Evolutionary conservation across 2,888 invertebrate species (phyloP).

Genomic region (Hypolimnas misippus): DNA sequence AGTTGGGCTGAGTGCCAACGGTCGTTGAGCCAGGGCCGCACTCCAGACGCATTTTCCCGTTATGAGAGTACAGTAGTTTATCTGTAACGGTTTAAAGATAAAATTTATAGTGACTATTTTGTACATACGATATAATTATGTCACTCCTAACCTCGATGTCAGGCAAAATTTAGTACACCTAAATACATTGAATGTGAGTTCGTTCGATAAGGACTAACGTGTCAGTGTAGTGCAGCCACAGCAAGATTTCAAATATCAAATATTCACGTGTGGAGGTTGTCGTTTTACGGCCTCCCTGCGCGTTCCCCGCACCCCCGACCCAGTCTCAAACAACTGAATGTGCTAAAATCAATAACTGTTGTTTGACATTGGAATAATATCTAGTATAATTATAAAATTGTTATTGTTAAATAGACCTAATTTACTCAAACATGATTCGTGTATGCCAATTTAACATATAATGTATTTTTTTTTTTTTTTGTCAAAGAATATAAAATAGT

Average conservation of each 20-base stretch:
- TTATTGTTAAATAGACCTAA: slow-evolving; percentile 19
- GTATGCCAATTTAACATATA: background rate
- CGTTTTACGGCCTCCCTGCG: slow-evolving; percentile 69
- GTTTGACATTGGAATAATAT: slow-evolving; percentile 63
- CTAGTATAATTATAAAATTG: slow-evolving; percentile 37
- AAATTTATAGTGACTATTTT: background rate
- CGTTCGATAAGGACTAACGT: slow-evolving; percentile 30
- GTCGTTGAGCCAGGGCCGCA: slow-evolving; percentile 28
- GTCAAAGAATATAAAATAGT: no score
- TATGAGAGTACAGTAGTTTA: slow-evolving; percentile 19
- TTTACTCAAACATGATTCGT: background rate
- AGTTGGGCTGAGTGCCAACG: slow-evolving; percentile 30
- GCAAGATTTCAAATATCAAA: slow-evolving; percentile 79
- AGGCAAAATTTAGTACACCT: background rate
- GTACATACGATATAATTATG: background rate
- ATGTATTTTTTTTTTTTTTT: no score
- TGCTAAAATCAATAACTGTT: slow-evolving; percentile 80
- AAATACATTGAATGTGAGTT: slow-evolving; percentile 5
- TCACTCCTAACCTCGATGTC: background rate
- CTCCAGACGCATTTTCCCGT: slow-evolving; percentile 22
- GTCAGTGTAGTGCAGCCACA: slow-evolving; percentile 59
- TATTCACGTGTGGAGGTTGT: slow-evolving; percentile 81
- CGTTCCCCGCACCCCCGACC: slow-evolving; percentile 44
- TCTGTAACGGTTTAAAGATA: slow-evolving; percentile 5
- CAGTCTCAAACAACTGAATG: slow-evolving; percentile 78